Percentiles rank a stretch among this genome's conserved stretches.
Evolutionary conservation across 2,113 vertebrate genomes (phyloP).

Genomic region (Nerophis ophidion): DNA sequence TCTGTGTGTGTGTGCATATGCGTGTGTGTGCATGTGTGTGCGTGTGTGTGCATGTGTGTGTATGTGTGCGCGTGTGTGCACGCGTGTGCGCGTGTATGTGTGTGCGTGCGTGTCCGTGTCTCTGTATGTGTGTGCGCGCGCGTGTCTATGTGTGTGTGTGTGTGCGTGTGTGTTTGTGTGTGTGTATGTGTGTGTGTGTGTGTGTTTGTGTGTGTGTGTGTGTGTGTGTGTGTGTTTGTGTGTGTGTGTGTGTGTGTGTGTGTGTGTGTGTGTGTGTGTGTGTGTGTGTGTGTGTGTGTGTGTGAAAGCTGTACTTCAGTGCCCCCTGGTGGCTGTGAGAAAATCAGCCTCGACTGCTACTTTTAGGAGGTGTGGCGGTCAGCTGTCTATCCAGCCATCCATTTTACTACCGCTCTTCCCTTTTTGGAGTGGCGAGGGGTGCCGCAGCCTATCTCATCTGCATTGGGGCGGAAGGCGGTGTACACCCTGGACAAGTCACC

Average conservation of each 20-base stretch:
- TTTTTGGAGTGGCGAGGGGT: no score
- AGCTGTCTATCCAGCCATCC: background rate
- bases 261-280: background rate
- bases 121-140: constrained; percentile 14
- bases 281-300: constrained; percentile 6
- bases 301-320: constrained; percentile 51
- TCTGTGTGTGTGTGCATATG: constrained; percentile 6
- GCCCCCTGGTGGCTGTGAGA: constrained; percentile 63
- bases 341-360: background rate
- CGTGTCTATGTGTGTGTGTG: constrained; percentile 7
- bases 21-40: constrained; percentile 7
- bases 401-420: no score
- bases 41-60: constrained; percentile 8
- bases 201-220: no score
- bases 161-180: no score
- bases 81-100: constrained; percentile 14
- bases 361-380: background rate
- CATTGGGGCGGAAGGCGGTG: no score
- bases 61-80: constrained; percentile 5
- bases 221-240: no score
- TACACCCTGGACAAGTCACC: no score
- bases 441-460: no score
- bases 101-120: constrained; percentile 3
- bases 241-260: no score
- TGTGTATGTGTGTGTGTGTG: no score